phyloP scores from a whole-genome alignment of 1,140 invertebrate species.

The Drosophila sucinea region DNA sequence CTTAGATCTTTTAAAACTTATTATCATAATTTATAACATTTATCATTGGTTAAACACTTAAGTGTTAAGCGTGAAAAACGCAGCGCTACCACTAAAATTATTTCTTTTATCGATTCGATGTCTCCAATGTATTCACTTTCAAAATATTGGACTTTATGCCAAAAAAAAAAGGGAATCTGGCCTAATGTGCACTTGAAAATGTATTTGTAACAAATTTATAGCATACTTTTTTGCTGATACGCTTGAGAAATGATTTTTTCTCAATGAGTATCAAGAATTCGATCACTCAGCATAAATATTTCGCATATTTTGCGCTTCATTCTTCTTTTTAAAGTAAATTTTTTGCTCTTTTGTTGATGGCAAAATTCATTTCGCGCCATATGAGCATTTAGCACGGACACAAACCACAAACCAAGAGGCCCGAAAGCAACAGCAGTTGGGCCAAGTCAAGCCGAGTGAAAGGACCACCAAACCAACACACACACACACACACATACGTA shows the following conservation, averaged over 20 bases:
- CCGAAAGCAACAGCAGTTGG: constrained; percentile 23
- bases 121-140: no score
- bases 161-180: no score
- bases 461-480: constrained; percentile 38
- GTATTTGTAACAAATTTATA: background rate
- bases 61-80: no score
- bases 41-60: no score
- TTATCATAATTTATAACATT: no score
- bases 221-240: background rate
- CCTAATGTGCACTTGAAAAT: background rate
- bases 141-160: no score
- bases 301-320: constrained; percentile 8
- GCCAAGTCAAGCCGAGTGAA: constrained; percentile 59
- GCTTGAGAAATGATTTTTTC: background rate
- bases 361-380: constrained; percentile 77
- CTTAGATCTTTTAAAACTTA: no score
- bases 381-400: constrained; percentile 73
- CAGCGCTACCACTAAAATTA: no score
- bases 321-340: constrained; percentile 1
- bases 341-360: constrained; percentile 35
- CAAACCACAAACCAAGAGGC: constrained; percentile 58
- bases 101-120: no score
- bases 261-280: background rate
- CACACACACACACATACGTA: constrained; percentile 27
- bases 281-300: background rate